Evolutionary conservation across 2,888 invertebrate species (phyloP).

Genomic region (Spodoptera exigua): DNA sequence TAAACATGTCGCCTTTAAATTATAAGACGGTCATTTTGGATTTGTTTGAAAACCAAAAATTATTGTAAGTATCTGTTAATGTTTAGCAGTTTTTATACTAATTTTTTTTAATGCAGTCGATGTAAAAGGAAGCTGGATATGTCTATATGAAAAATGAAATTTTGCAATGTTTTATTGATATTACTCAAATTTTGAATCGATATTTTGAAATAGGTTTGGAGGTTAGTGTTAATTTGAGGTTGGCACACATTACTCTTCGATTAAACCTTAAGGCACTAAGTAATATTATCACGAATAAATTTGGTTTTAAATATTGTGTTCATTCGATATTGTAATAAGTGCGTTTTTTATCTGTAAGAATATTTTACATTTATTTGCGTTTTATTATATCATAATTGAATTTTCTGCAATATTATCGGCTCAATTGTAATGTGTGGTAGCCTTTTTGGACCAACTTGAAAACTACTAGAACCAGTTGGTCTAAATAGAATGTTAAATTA

Average conservation of each 20-base stretch:
- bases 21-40: slow-evolving; percentile 46
- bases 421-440: slow-evolving; percentile 46
- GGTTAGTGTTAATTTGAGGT: slow-evolving; percentile 57
- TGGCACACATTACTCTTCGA: slow-evolving; percentile 48
- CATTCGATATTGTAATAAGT: slow-evolving; percentile 43
- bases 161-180: slow-evolving; percentile 57
- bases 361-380: slow-evolving; percentile 11
- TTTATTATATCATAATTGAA: slow-evolving; percentile 3
- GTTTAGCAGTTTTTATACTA: slow-evolving; percentile 60
- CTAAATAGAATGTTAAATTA: slow-evolving; percentile 44
- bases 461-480: slow-evolving; percentile 54
- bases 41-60: slow-evolving; percentile 58
- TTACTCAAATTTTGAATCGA: slow-evolving; percentile 73
- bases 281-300: slow-evolving; percentile 9
- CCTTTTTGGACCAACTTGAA: slow-evolving; percentile 26
- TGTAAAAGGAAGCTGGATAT: slow-evolving; percentile 15
- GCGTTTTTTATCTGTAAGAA: slow-evolving; percentile 39
- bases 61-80: slow-evolving; percentile 57
- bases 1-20: slow-evolving; percentile 42
- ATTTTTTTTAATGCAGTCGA: slow-evolving; percentile 53
- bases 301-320: slow-evolving; percentile 49
- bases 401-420: slow-evolving; percentile 7
- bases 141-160: slow-evolving; percentile 34
- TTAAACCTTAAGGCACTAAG: slow-evolving; percentile 26
- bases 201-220: slow-evolving; percentile 60